Conservation (phyloP, 2,888 invertebrate species). For the Kuschelorhynchus macadamiae region DNA sequence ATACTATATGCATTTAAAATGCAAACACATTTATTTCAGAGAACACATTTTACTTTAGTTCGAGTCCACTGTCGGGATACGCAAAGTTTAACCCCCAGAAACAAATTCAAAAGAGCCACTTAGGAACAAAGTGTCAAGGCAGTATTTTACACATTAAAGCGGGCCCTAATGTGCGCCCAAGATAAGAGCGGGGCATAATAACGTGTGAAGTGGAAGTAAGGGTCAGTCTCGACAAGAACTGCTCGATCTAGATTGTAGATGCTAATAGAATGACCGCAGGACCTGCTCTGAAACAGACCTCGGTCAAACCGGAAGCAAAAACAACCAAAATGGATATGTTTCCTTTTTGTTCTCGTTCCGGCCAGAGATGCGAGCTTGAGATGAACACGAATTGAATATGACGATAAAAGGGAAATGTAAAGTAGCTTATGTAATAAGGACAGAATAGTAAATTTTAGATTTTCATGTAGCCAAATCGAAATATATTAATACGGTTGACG, state of each 20-base stretch:
- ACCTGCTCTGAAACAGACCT: slow-evolving; percentile 38
- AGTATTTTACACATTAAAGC: slow-evolving; percentile 52
- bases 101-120: slow-evolving; percentile 41
- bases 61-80: slow-evolving; percentile 1
- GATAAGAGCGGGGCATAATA: slow-evolving; percentile 60
- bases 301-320: slow-evolving; percentile 66
- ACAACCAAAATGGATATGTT: slow-evolving; percentile 69
- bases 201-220: slow-evolving; percentile 65
- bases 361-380: slow-evolving; percentile 45
- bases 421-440: slow-evolving; percentile 44
- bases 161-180: slow-evolving; percentile 49
- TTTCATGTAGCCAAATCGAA: too few relatives aligned
- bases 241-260: slow-evolving; percentile 69
- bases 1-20: neutral
- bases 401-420: slow-evolving; percentile 44
- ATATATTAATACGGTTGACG: too few relatives aligned
- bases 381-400: slow-evolving; percentile 46
- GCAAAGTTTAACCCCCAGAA: slow-evolving; percentile 32
- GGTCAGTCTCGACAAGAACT: slow-evolving; percentile 65
- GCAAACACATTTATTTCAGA: neutral
- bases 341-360: slow-evolving; percentile 65
- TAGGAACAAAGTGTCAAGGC: slow-evolving; percentile 49
- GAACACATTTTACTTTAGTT: neutral
- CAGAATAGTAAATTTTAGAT: slow-evolving; percentile 5
- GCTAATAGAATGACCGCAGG: slow-evolving; percentile 70